Percentiles rank a stretch among this genome's conserved stretches.
Evolutionary conservation across 2,888 invertebrate genomes (phyloP).

Genomic region (Neoascia interrupta): DNA sequence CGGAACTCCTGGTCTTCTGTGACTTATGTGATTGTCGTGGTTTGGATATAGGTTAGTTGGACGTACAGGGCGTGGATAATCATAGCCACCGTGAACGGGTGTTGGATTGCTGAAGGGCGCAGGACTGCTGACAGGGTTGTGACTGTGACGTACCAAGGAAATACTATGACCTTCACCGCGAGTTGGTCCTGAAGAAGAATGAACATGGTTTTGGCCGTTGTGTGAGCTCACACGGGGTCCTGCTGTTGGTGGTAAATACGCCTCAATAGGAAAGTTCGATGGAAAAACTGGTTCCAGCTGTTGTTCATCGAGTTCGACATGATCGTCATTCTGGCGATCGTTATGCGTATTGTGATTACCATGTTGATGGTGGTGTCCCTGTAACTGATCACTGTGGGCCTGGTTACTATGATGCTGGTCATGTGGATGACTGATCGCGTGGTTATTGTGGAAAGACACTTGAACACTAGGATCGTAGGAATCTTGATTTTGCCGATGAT

Average conservation of each 20-base stretch:
- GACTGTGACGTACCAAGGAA: not conserved
- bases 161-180: conserved; percentile 15
- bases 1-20: not conserved
- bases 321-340: conserved; percentile 14
- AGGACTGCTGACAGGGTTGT: not conserved
- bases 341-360: too few species aligned
- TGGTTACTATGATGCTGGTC: too few species aligned
- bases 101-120: not conserved
- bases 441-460: conserved; percentile 38
- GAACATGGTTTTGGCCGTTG: too few species aligned
- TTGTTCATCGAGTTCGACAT: conserved; percentile 25
- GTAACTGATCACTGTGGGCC: too few species aligned
- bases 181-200: not conserved
- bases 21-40: not conserved
- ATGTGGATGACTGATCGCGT: not conserved
- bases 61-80: conserved; percentile 9
- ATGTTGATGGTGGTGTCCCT: not conserved
- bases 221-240: not conserved
- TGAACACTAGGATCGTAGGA: conserved; percentile 26
- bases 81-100: conserved; percentile 3
- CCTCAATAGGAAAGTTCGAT: conserved; percentile 6
- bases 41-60: not conserved
- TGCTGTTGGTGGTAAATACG: not conserved
- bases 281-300: conserved; percentile 27
- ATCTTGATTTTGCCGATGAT: not conserved